These are phyloP conservation scores for Micrasema minimum DNA, from an alignment of 1,140 invertebrate species.

Conservation along the genomic window DNA sequence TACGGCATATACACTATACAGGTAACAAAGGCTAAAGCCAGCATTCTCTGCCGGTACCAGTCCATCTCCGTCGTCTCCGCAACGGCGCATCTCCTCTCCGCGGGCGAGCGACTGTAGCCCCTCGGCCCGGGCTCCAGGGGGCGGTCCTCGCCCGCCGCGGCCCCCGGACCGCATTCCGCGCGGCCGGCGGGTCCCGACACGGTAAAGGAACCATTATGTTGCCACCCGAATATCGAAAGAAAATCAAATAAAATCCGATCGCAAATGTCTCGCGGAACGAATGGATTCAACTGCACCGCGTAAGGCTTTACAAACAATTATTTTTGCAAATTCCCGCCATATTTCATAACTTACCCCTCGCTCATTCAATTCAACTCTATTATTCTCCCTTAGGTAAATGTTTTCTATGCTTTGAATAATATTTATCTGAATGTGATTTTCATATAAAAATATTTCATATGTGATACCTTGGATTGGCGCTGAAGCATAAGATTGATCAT, in stretches of 20 bases:
- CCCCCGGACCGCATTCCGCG: background rate
- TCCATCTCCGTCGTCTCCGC: slow-evolving; percentile 12
- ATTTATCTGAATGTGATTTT: no score
- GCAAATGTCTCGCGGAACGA: slow-evolving; percentile 29
- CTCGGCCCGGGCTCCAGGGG: slow-evolving; percentile 6
- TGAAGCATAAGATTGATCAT: no score
- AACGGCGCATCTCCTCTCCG: background rate
- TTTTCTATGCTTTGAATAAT: no score
- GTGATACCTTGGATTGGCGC: no score
- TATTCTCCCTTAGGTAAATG: no score
- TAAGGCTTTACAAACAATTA: background rate
- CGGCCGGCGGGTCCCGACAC: background rate
- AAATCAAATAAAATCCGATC: slow-evolving; percentile 31
- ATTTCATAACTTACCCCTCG: no score
- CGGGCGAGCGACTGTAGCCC: background rate
- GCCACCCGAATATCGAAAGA: slow-evolving; percentile 29
- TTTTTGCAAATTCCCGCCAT: no score
- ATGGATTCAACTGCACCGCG: slow-evolving; percentile 7
- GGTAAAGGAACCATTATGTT: slow-evolving; percentile 8
- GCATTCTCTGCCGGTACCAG: slow-evolving; percentile 31
- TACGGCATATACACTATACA: slow-evolving; percentile 30
- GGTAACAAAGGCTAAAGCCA: slow-evolving; percentile 34
- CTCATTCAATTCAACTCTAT: no score
- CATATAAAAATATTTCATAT: no score
- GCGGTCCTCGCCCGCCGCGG: slow-evolving; percentile 26